Base-by-base conservation (phyloP, 2,113 vertebrate genomes). In the Phycodurus eques region DNA sequence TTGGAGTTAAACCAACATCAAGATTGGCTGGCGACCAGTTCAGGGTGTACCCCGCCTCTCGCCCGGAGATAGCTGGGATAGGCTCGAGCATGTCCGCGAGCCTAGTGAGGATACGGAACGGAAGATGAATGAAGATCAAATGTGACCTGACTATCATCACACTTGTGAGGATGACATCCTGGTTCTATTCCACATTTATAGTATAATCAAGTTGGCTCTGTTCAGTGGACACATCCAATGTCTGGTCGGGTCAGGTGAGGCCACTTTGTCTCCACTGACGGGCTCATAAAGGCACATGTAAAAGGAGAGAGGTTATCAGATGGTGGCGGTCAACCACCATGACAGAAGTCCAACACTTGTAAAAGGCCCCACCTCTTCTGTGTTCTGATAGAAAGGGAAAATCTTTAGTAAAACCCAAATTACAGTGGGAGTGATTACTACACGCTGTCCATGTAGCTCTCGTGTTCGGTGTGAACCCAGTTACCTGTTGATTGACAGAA, bases 221-320 rank as follows among this genome's bases (percentile, higher is more conserved):
- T 66, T 22, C n/a, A 15, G 85, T 90, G 92, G 87, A 91, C 51
- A 56, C 12, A n/a, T 57, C 35, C 67, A 42, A 35, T 70, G 61
- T 4, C 57, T 3, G 85, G 74, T 78, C 76, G 46, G 83, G 81
- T 84, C 74, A 71, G 80, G 75, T 79, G 17, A 81, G 76, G 73
- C n/a, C 84, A 83, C 80, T 75, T 73, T 72, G 83, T 83, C 81
- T 83, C 87, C 80, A 77, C 88, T 89, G 88, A 88, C 65, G 66
- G 31, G 76, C 27, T 70, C 69, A 88, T 87, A 88, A 89, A 90
- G 87, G 83, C 83, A 80, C 56, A 76, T 89, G 91, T 89, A 91
- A 92, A 91, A 84, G 89, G 91, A 90, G 89, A 87, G 88, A 90
- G 90, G 91, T 86, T 89, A 92, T 93, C 92, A 91, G 91, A 92